These are phyloP conservation scores for Epinephelus moara DNA, from an alignment of 2,113 vertebrate species.

Conservation along the genomic window DNA sequence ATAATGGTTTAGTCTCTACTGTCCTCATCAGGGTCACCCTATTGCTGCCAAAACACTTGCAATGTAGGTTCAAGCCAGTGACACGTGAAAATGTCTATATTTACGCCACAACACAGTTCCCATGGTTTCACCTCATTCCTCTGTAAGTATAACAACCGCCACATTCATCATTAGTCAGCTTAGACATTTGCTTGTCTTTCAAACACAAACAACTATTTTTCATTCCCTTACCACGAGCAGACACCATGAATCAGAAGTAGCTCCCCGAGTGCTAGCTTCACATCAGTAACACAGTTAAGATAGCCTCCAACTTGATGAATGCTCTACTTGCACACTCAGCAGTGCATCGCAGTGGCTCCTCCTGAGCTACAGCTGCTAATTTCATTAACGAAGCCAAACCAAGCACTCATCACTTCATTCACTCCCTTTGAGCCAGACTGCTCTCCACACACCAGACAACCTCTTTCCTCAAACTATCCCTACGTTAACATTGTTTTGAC, in stretches of 20 bases:
- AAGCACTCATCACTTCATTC: neutral
- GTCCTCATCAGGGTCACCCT: neutral
- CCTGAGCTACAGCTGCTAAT: neutral
- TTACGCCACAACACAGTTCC: constrained; percentile 56
- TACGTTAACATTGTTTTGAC: neutral
- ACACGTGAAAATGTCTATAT: constrained; percentile 17
- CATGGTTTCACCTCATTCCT: constrained; percentile 36
- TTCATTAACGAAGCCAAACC: neutral
- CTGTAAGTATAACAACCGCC: neutral
- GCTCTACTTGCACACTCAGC: neutral
- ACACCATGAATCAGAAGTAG: neutral
- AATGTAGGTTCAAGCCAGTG: constrained; percentile 16
- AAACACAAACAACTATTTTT: neutral
- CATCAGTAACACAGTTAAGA: neutral
- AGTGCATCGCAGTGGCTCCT: neutral
- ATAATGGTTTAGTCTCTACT: neutral
- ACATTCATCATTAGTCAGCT: neutral
- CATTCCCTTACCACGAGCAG: neutral
- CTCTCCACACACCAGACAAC: neutral
- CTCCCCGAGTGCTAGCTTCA: neutral
- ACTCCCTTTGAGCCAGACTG: neutral
- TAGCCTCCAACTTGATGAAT: neutral
- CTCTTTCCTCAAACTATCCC: neutral
- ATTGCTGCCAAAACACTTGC: neutral
- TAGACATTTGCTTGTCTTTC: neutral